These are phyloP conservation scores for Eurytoma californica DNA, from an alignment of 2,888 invertebrate species.

Conservation along the genomic window DNA sequence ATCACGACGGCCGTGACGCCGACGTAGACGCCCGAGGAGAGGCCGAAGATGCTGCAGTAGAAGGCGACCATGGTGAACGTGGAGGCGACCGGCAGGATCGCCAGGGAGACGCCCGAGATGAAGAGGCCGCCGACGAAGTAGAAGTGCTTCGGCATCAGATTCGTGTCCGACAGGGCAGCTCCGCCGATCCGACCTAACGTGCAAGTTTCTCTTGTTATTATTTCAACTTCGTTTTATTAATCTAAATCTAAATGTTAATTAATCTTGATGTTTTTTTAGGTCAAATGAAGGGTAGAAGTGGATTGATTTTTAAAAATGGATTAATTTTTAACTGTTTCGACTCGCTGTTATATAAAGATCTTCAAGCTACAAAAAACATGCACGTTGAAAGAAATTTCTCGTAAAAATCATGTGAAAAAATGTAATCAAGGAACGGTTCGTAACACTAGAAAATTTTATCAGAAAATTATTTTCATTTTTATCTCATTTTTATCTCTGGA, in stretches of 20 bases:
- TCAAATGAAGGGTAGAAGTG: no score
- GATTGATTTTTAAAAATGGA: not conserved
- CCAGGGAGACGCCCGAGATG: slow-evolving; percentile 85
- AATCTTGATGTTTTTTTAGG: not conserved
- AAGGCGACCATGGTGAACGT: slow-evolving; percentile 81
- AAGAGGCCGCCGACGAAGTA: slow-evolving; percentile 89
- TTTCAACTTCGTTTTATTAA: no score
- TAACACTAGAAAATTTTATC: no score
- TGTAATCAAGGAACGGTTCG: no score
- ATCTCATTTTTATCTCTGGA: no score
- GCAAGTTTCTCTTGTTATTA: no score
- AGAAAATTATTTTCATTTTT: no score
- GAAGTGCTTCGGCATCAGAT: slow-evolving; percentile 86
- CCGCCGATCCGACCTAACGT: slow-evolving; percentile 82
- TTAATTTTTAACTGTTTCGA: no score
- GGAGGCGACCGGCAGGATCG: slow-evolving; percentile 82
- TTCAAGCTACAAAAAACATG: no score
- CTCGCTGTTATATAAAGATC: no score
- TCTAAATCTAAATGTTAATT: not conserved
- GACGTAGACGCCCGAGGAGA: slow-evolving; percentile 90
- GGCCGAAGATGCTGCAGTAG: slow-evolving; percentile 86
- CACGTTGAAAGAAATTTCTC: no score
- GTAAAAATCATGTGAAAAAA: no score
- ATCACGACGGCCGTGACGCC: slow-evolving; percentile 92
- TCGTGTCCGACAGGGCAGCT: slow-evolving; percentile 87